Percentiles rank a stretch among this genome's conserved stretches.
phyloP scores from a whole-genome alignment of 1,140 invertebrate genomes.

The Chionoecetes opilio region DNA sequence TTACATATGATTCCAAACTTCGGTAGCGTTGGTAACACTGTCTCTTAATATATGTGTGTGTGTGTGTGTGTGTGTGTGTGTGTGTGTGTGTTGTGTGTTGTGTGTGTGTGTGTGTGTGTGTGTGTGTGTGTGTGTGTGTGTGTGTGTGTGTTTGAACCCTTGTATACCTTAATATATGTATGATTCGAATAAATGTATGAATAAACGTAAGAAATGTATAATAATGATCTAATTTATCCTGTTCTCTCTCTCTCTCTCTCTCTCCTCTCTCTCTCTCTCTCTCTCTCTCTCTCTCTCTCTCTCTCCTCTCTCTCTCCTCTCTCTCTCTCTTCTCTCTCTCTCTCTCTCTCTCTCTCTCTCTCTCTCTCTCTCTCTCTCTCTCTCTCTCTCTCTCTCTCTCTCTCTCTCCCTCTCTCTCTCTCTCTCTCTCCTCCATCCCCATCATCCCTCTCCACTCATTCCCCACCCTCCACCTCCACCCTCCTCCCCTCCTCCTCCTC shows the following conservation, averaged over 20 bases:
- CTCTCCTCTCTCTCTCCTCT: not conserved
- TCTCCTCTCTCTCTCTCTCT: not conserved
- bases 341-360: not conserved
- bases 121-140: slow-evolving; percentile 45
- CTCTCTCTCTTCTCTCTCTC: not conserved
- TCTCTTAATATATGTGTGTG: not conserved
- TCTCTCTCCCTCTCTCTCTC: not conserved
- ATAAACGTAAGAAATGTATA: not conserved
- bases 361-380: not conserved
- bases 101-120: not conserved
- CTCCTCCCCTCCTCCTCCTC: not conserved
- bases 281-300: slow-evolving; percentile 21
- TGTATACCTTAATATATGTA: slow-evolving; percentile 30
- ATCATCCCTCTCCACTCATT: not conserved
- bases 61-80: not conserved
- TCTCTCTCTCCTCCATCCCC: too few relatives aligned
- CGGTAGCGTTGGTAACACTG: not conserved
- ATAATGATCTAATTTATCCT: not conserved
- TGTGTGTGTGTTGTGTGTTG: slow-evolving; percentile 46
- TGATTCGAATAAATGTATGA: not conserved
- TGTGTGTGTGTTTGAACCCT: not conserved
- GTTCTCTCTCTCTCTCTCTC: not conserved
- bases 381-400: slow-evolving; percentile 2
- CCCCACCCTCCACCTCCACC: not conserved
- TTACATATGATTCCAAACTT: not conserved